Evolutionary conservation across 2,797 vertebrate genomes (phyloP).

Genomic region (Zalophus californianus): DNA sequence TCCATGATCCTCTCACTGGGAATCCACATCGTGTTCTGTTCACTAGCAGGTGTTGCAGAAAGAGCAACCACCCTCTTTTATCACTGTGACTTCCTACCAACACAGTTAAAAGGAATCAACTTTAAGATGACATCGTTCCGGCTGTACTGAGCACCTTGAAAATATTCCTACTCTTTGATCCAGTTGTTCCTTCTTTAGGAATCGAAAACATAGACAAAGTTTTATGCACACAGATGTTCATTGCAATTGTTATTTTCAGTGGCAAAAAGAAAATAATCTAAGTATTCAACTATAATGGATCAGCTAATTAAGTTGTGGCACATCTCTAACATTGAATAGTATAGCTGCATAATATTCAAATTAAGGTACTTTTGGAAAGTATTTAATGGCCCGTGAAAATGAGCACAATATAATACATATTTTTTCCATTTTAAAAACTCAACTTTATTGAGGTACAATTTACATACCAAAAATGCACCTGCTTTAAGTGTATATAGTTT

Average conservation of each 20-base stretch:
- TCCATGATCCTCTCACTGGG: background rate
- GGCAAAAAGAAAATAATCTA: background rate
- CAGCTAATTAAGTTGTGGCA: constrained; percentile 2
- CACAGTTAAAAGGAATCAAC: background rate
- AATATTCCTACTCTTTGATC: background rate
- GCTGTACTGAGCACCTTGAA: background rate
- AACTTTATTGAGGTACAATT: constrained; percentile 27
- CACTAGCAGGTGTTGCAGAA: background rate
- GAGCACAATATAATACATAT: background rate
- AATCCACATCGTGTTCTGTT: background rate
- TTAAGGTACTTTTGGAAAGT: constrained; percentile 20
- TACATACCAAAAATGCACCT: background rate
- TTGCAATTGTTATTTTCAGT: constrained; percentile 15
- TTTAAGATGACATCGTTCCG: background rate
- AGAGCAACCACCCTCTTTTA: background rate
- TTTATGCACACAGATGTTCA: background rate
- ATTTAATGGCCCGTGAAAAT: constrained; percentile 49
- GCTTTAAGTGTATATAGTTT: background rate
- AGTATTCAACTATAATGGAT: background rate
- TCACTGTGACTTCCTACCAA: background rate
- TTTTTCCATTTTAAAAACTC: constrained; percentile 29
- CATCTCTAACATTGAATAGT: background rate
- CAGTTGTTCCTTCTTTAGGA: background rate
- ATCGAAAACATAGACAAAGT: background rate
- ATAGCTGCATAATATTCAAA: background rate